Base-by-base conservation (phyloP, 2,888 invertebrate genomes). In the Calameuta pallipes region DNA sequence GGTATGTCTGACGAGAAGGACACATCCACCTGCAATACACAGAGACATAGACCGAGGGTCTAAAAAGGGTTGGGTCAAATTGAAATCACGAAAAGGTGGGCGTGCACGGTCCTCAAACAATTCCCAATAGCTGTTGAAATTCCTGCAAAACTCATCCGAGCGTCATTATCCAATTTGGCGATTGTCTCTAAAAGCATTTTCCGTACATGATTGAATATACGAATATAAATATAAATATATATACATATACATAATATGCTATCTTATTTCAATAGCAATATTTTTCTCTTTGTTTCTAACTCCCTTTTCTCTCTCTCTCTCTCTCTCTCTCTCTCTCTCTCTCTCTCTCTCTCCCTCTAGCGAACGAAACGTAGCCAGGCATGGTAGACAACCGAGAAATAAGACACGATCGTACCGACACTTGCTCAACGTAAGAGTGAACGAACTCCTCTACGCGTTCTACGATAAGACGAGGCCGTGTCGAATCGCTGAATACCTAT, bases 71-170 rank as follows among this genome's bases (percentile, higher is more conserved):
- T 82, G 84, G 84, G 84, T 83, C 86, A 89, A 88, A 89, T 89
- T 89, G 89, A 88, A 89, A 89, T 88, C 85, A 86, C 85, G 88
- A 89, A 88, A 89, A 88, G 88, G 86, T 89, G 87, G 89, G 88
- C 89, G 89, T 88, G 85, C 69, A 69, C 69, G 30, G 69, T 36
- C 74, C 69, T 73, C 74, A 73, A 73, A 74, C 73, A 69, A 74
- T 69, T 69, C 74, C 68, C 69, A 37, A 77, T 69, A 56, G 69
- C 69, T 74, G 74, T 77, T 74, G 37, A 74, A 77, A 37, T 74
- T 69, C 74, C 74, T 71, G 71, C 33, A 73, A 77, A 73, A 56
- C 77, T 71, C 74, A 73, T 77, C 37, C 77, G 12, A 74, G 73
- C 77, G 68, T 75, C 74, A 75, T 77, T 77, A 77, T 77, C 74